Percentiles rank a stretch among this genome's conserved stretches.
Conservation (phyloP, 2,797 vertebrate genomes). For the Serranus cabrilla region DNA sequence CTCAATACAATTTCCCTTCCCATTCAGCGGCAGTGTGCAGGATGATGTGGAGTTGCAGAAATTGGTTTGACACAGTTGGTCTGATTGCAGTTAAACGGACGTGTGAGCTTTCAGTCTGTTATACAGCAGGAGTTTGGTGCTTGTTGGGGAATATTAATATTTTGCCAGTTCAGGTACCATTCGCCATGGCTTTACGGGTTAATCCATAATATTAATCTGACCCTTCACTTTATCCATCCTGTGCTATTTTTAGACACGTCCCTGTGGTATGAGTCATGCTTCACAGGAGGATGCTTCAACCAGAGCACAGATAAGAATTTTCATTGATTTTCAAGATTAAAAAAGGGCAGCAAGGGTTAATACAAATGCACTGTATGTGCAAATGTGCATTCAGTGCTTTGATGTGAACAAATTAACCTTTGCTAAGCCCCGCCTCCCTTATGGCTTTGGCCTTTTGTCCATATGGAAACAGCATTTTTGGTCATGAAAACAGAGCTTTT, state of each 20-base stretch:
- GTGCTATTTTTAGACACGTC: slow-evolving; percentile 36
- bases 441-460: too few relatives aligned
- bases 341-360: neutral
- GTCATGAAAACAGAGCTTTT: too few relatives aligned
- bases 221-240: slow-evolving; percentile 27
- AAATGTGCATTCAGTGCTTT: neutral
- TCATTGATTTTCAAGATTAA: slow-evolving; percentile 15
- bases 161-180: slow-evolving; percentile 13
- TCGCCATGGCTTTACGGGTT: slow-evolving; percentile 17
- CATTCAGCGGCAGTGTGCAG: slow-evolving; percentile 5
- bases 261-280: slow-evolving; percentile 5
- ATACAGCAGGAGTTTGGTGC: neutral
- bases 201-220: slow-evolving; percentile 43
- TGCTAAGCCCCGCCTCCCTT: neutral
- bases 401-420: neutral
- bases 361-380: too few relatives aligned
- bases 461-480: too few relatives aligned
- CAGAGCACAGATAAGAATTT: neutral
- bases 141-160: slow-evolving; percentile 14
- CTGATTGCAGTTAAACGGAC: slow-evolving; percentile 25
- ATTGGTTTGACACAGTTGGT: slow-evolving; percentile 34
- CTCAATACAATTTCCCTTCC: slow-evolving; percentile 27
- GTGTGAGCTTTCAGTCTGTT: neutral
- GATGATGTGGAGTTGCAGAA: slow-evolving; percentile 30
- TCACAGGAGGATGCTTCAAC: slow-evolving; percentile 2